phyloP scores from a whole-genome alignment of 2,888 invertebrate species.

The Lissocephala sabroskyi region DNA sequence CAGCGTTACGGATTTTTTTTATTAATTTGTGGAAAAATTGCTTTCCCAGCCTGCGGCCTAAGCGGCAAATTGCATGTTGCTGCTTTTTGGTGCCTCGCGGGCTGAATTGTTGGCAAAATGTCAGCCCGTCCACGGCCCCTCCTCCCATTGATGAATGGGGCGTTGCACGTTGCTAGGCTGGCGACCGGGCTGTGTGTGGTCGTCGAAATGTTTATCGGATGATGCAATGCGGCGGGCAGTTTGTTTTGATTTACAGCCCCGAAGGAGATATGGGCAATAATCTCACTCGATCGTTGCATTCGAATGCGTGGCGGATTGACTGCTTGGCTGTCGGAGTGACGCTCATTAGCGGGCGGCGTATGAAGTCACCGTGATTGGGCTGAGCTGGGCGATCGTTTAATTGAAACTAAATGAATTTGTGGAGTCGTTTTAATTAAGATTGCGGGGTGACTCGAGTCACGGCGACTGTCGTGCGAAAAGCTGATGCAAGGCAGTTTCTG shows the following conservation, averaged over 20 bases:
- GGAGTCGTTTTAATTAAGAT: too few species aligned
- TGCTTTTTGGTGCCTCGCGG: not conserved
- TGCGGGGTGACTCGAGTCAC: too few species aligned
- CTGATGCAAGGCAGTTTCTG: too few species aligned
- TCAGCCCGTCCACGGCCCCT: constrained; percentile 17
- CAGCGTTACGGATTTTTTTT: constrained; percentile 48
- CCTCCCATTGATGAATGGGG: not conserved
- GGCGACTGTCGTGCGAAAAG: too few species aligned
- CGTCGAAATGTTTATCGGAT: constrained; percentile 32
- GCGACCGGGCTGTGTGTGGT: not conserved
- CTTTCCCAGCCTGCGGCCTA: too few species aligned
- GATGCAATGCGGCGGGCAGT: constrained; percentile 21
- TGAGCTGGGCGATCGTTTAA: too few species aligned
- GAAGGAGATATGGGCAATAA: constrained; percentile 36
- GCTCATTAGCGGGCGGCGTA: too few species aligned
- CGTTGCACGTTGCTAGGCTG: not conserved
- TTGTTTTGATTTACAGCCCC: constrained; percentile 37
- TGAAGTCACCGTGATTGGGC: too few species aligned
- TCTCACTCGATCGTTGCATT: constrained; percentile 25
- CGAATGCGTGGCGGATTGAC: too few species aligned
- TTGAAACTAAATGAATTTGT: too few species aligned
- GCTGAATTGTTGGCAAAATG: constrained; percentile 23
- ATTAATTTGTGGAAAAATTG: too few species aligned
- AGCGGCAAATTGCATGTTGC: constrained; percentile 19
- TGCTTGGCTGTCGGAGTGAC: too few species aligned